Evolutionary conservation across 2,888 invertebrate species (phyloP), one percentile per base, ranked within the genome.

Genomic region (Physocephala rufipes): DNA sequence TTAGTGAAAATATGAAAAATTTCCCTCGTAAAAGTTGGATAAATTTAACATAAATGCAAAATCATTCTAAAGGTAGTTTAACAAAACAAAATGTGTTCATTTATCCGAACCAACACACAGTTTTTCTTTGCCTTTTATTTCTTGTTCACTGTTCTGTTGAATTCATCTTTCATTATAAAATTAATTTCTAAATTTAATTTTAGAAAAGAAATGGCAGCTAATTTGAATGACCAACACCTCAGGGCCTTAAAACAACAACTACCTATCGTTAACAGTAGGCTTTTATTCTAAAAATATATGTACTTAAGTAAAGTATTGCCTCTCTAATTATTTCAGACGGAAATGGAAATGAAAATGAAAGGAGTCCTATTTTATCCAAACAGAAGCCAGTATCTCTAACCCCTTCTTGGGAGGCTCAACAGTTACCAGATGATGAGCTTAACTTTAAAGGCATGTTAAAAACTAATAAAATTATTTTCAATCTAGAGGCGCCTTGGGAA

Each of bases 371-470:
- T 75, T 74, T 77, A 16, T 2, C 64, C 28, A 58, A 15, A 16
- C 51, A 68, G 67, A 73, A 65, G 36, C 74, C 74, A n/a, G 73
- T 74, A 13, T 63, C 62, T 28, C 68, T 74, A 7, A 68, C 71
- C 30, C 74, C 74, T 58, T 74, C 74, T 21, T 74, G 74, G 74
- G 73, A 74, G 59, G 71, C 71, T n/a, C 73, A 72, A 67, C 73
- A 72, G 53, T 28, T 73, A 15, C 67, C 74, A 16, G 67, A 74
- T 30, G 74, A 74, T 65, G 74, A 74, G 47, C 68, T 72, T 26
- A 74, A 74, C 61, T 73, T 73, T 30, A 74, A 73, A 73, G 68
- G 70, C 69, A 53, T 21, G 36, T 36, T 9, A 36, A 9, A 36
- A 36, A n/a, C n/a, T n/a, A n/a, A n/a, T n/a, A n/a, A n/a, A n/a